Evolutionary conservation across 2,113 vertebrate genomes (phyloP).

Genomic region (Bos indicus): DNA sequence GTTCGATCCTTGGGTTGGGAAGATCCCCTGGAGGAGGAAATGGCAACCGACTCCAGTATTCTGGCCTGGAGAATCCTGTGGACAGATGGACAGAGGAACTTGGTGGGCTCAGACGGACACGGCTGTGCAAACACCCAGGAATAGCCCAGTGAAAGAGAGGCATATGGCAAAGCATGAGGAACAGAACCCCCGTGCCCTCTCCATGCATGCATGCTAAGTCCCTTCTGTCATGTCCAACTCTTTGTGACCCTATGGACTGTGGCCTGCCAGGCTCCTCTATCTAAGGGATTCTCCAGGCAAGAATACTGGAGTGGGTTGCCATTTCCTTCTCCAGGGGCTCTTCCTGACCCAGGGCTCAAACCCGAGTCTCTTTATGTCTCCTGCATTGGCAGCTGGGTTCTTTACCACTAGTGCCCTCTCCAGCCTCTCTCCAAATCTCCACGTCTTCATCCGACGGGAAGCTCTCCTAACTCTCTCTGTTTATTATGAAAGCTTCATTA

Average conservation of each 20-base stretch:
- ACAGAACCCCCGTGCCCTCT: background rate
- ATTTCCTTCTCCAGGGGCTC: background rate
- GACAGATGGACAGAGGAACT: background rate
- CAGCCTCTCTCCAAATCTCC: background rate
- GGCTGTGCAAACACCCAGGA: background rate
- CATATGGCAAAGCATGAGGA: background rate
- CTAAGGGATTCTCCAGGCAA: background rate
- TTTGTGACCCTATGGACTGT: background rate
- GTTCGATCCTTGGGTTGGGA: background rate
- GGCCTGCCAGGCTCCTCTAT: background rate
- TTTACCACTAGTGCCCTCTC: background rate
- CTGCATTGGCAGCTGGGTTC: background rate
- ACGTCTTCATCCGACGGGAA: background rate
- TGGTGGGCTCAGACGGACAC: background rate
- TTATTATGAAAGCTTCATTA: background rate
- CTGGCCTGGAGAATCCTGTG: background rate
- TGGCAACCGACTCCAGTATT: background rate
- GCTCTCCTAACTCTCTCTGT: background rate
- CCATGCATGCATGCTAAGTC: background rate
- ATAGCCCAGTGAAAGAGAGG: background rate
- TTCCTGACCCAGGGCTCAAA: background rate
- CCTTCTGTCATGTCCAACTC: accelerated
- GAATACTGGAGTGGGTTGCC: background rate
- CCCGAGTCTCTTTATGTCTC: background rate
- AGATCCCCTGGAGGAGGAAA: background rate